phyloP scores from a whole-genome alignment of 2,113 vertebrate species.

The Raja brachyura region DNA sequence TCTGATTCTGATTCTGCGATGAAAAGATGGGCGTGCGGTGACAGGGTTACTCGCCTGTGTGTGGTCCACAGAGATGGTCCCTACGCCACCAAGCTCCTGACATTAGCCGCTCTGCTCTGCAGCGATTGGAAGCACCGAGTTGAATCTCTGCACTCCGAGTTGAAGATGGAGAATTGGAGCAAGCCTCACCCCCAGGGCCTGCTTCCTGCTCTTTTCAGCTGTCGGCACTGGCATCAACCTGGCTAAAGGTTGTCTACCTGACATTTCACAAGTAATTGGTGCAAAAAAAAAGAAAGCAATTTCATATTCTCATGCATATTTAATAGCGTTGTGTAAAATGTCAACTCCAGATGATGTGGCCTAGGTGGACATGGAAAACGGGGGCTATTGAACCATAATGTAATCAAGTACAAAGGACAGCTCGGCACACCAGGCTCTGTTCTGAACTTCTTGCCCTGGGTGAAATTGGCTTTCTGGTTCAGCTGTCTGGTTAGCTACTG shows the following conservation, averaged over 20 bases:
- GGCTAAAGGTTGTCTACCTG: conserved; percentile 27
- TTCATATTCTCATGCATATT: conserved; percentile 34
- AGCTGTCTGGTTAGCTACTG: not conserved
- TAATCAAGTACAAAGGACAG: not conserved
- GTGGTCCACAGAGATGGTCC: conserved; percentile 23
- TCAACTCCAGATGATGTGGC: not conserved
- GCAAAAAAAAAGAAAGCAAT: conserved; percentile 27
- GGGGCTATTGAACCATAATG: not conserved
- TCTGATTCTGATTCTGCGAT: not conserved
- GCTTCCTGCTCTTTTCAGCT: conserved; percentile 8
- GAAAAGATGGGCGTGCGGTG: not conserved
- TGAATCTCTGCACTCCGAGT: not conserved
- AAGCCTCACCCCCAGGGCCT: conserved; percentile 14
- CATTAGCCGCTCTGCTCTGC: not conserved
- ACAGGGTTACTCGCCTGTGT: not conserved
- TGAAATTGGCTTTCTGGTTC: not conserved
- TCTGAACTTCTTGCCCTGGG: not conserved
- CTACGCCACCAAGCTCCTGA: conserved; percentile 13
- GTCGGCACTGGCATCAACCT: not conserved
- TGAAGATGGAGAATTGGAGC: not conserved
- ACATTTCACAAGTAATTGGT: conserved; percentile 34
- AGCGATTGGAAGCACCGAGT: not conserved
- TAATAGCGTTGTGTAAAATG: conserved; percentile 14
- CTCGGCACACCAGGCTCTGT: not conserved
- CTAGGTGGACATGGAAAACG: not conserved